Evolutionary conservation across 2,888 invertebrate species (phyloP).

Genomic region (Onthophagus sagittarius): DNA sequence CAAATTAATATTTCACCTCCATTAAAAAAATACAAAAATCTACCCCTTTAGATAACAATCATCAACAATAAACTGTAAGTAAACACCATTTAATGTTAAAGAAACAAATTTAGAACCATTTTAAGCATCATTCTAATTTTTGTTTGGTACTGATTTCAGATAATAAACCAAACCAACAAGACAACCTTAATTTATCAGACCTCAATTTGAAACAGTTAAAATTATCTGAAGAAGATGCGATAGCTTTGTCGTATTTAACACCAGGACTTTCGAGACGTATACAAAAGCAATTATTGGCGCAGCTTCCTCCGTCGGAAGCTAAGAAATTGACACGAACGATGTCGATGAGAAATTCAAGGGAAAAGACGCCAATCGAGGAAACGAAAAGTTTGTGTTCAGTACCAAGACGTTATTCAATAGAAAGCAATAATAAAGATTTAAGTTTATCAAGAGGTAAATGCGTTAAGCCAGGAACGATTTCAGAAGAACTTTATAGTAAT

Average conservation of each 20-base stretch:
- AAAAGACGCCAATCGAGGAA: constrained; percentile 19
- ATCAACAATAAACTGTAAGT: neutral
- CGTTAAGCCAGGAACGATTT: constrained; percentile 8
- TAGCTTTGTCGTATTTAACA: constrained; percentile 65
- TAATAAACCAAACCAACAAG: constrained; percentile 35
- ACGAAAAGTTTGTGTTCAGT: constrained; percentile 32
- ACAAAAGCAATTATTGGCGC: constrained; percentile 67
- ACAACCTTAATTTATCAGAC: constrained; percentile 50
- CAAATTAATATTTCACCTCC: neutral
- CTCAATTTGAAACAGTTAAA: constrained; percentile 66
- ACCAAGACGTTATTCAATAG: constrained; percentile 46
- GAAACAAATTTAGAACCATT: too few relatives aligned
- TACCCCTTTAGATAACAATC: neutral
- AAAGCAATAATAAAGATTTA: constrained; percentile 31
- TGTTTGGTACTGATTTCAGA: constrained; percentile 37
- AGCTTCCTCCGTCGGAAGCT: constrained; percentile 67
- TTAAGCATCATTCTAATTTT: neutral
- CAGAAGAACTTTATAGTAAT: neutral
- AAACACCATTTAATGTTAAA: neutral
- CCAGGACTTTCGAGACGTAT: constrained; percentile 68
- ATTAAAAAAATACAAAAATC: neutral
- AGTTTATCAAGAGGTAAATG: constrained; percentile 32
- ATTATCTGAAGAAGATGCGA: constrained; percentile 66
- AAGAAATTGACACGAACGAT: constrained; percentile 63
- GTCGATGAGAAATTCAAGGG: constrained; percentile 48